Evolutionary conservation across 2,113 vertebrate species (phyloP).

Genomic region (Zosterops pallidus): DNA sequence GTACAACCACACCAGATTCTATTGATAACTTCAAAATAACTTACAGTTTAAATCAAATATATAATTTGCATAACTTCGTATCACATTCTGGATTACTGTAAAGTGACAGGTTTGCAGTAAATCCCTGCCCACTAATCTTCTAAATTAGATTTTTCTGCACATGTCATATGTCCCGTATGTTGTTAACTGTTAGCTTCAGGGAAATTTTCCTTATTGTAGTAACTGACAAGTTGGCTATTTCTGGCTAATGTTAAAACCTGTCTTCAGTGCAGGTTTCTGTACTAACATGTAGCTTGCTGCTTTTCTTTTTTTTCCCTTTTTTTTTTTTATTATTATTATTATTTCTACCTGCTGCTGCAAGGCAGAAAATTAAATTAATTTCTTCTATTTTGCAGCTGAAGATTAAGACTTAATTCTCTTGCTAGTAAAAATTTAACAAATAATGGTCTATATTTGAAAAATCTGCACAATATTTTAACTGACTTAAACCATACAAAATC

Average conservation of each 20-base stretch:
- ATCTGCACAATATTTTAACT: background rate
- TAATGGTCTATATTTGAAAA: background rate
- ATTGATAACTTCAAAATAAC: background rate
- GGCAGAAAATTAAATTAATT: background rate
- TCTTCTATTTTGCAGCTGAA: background rate
- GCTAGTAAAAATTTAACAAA: background rate
- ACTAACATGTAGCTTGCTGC: background rate
- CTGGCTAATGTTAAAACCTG: background rate
- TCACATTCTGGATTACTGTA: background rate
- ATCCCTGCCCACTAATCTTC: background rate
- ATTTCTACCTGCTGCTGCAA: background rate
- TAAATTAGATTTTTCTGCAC: background rate
- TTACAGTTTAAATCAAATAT: background rate
- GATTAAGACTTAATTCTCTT: background rate
- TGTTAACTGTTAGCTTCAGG: background rate
- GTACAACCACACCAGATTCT: background rate
- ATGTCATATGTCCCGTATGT: background rate
- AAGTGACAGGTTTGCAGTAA: background rate
- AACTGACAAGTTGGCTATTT: background rate
- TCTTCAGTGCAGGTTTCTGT: background rate
- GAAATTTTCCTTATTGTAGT: background rate
- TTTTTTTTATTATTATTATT: background rate
- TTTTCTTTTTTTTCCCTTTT: background rate
- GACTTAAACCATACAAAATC: background rate
- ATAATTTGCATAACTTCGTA: background rate